Evolutionary conservation across 2,113 vertebrate genomes (phyloP), one percentile per base, ranked within the genome.

Genomic region (Trichechus manatus): DNA sequence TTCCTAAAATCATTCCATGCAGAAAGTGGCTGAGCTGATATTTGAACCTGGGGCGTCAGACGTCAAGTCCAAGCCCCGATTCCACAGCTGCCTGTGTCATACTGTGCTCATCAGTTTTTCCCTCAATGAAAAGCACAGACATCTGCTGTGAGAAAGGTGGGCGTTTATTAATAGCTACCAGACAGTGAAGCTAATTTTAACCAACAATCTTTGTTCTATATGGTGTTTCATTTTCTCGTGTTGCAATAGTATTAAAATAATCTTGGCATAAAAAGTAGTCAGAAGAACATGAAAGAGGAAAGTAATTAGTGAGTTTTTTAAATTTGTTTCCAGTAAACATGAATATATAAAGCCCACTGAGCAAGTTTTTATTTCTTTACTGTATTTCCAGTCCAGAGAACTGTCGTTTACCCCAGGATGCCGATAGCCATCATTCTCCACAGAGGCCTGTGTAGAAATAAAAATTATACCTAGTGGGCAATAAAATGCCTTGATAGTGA

Each of bases 141-240:
- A 6, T 81, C 61, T 89, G 27, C 70, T 5, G 0, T 42, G 64
- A 77, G 36, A 61, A 82, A 29, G 39, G 33, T 59, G 77, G 68
- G 74, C 63, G 36, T 36, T 87, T 91, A 56, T 72, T 96, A 56
- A 79, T 63, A 63, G 64, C 83, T 89, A 79, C 64, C 72, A 93
- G 79, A 89, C 25, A 92, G 39, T 3, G 27, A 68, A 70, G 47
- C 83, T 91, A 36, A 91, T 89, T 87, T 93, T 94, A 93, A 97
- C 42, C 29, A 63, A 89, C 79, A 95, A 39, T 47, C 96, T 92
- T 91, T 95, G 85, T 91, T 93, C 42, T 84, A 4, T 27, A 6
- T 74, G 72, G 33, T 93, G 9, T 96, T 96, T 93, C 86, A 87
- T 96, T 94, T 92, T 97, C 19, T 33, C 9, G 44, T 93, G 84